phyloP scores from a whole-genome alignment of 2,888 invertebrate species.

The Himalopsyche tibetana region DNA sequence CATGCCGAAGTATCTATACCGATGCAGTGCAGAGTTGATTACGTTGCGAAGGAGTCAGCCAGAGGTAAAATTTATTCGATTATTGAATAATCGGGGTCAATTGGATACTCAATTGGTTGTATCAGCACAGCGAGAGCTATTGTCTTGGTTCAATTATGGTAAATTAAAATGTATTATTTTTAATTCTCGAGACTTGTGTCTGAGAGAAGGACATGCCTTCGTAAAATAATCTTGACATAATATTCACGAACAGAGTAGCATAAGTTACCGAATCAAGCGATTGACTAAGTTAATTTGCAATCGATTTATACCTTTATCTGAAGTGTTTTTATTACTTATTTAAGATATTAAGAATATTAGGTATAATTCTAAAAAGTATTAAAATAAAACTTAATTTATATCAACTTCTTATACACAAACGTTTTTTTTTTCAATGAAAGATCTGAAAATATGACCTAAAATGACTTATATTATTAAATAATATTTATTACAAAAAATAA shows the following conservation, averaged over 20 bases:
- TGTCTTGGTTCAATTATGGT: conserved; percentile 36
- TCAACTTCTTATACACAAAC: too few species aligned
- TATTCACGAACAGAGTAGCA: not conserved
- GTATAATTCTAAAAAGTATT: too few species aligned
- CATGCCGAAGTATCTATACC: conserved; percentile 5
- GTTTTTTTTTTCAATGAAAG: too few species aligned
- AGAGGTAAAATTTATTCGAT: conserved; percentile 35
- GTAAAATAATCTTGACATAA: conserved; percentile 2
- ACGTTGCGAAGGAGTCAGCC: not conserved
- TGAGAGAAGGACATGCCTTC: not conserved
- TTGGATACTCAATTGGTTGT: conserved; percentile 33
- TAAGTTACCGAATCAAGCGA: not conserved
- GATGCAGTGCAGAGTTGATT: not conserved
- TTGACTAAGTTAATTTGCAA: not conserved
- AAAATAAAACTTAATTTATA: too few species aligned
- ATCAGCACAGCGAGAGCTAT: conserved; percentile 16
- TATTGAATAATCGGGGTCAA: conserved; percentile 41
- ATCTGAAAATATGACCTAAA: too few species aligned
- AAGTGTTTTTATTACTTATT: too few species aligned
- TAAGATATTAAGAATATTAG: too few species aligned
- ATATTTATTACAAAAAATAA: too few species aligned
- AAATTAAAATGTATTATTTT: conserved; percentile 28
- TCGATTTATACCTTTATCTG: too few species aligned
- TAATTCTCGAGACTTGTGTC: conserved; percentile 11
- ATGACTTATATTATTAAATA: too few species aligned